phyloP scores from a whole-genome alignment of 2,797 vertebrate genomes.

The Bradypus variegatus region DNA sequence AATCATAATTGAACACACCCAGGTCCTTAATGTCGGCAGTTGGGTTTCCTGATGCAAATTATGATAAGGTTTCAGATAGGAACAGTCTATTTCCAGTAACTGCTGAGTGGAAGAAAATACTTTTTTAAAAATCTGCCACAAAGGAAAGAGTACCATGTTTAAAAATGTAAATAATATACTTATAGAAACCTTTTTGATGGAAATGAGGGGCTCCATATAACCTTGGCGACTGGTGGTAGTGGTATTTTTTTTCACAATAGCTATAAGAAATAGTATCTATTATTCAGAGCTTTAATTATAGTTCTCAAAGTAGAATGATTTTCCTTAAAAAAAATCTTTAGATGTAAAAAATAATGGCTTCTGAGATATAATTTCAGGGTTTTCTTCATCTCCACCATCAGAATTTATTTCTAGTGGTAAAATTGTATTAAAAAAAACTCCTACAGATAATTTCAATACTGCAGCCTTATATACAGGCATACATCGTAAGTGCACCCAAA shows the following conservation, averaged over 20 bases:
- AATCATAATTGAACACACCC: constrained; percentile 73
- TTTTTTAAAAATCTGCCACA: constrained; percentile 58
- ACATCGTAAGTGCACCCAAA: constrained; percentile 33
- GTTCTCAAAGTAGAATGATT: constrained; percentile 70
- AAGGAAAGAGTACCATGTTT: constrained; percentile 71
- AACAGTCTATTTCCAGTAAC: constrained; percentile 71
- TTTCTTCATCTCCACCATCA: constrained; percentile 51
- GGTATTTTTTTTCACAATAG: constrained; percentile 62
- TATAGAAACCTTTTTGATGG: constrained; percentile 74
- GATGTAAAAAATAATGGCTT: constrained; percentile 69
- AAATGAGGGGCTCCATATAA: constrained; percentile 72
- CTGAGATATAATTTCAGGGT: constrained; percentile 60
- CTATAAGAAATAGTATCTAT: constrained; percentile 66
- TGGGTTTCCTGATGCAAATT: constrained; percentile 74
- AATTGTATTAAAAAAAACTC: constrained; percentile 50
- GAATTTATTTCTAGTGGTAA: constrained; percentile 56
- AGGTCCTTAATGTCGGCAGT: constrained; percentile 67
- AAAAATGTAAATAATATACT: constrained; percentile 76
- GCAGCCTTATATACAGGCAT: constrained; percentile 40
- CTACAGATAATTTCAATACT: constrained; percentile 11
- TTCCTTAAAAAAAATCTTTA: constrained; percentile 62
- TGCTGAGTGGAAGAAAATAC: constrained; percentile 64
- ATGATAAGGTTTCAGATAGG: constrained; percentile 69
- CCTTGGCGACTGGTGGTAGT: constrained; percentile 64
- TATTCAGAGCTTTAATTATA: constrained; percentile 75